A percentile compares a stretch with the other conserved stretches of the same genome.
Conservation (phyloP, 2,113 vertebrate species). For the Calonectris borealis region DNA sequence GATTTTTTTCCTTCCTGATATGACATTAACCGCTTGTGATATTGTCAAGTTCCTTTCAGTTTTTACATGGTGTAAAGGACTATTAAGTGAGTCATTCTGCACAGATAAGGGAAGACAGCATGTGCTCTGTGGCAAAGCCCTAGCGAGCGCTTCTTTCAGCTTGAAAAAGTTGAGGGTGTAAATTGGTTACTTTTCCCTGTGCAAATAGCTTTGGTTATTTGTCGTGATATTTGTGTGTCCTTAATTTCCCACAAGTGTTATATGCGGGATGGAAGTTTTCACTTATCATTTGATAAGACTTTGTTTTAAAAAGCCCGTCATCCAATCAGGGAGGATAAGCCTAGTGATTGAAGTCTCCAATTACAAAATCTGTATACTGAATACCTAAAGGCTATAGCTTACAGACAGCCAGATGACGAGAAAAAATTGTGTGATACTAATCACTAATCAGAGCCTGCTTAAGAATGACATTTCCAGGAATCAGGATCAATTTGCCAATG, state of each 20-base stretch:
- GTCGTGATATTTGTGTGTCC: neutral
- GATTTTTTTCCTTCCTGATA: neutral
- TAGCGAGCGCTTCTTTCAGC: neutral
- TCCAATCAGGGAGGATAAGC: neutral
- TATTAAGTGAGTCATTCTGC: neutral
- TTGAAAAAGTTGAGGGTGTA: neutral
- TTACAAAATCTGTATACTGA: conserved; percentile 7
- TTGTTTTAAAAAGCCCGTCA: neutral
- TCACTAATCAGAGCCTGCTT: conserved; percentile 39
- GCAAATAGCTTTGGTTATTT: conserved; percentile 1
- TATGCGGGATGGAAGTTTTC: neutral
- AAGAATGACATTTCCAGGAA: conserved; percentile 37
- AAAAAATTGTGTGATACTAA: conserved; percentile 33
- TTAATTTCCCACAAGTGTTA: neutral
- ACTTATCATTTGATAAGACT: neutral
- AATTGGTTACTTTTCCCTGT: neutral
- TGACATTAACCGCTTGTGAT: neutral
- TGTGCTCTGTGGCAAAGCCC: neutral
- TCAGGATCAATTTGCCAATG: conserved; percentile 30
- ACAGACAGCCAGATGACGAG: conserved; percentile 16
- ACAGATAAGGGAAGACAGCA: neutral
- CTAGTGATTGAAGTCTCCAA: neutral
- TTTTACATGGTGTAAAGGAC: neutral
- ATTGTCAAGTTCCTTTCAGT: neutral
- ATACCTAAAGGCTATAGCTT: conserved; percentile 34